Evolutionary conservation across 2,888 invertebrate genomes (phyloP), one percentile per base, ranked within the genome.

Genomic region (Pecten maximus): DNA sequence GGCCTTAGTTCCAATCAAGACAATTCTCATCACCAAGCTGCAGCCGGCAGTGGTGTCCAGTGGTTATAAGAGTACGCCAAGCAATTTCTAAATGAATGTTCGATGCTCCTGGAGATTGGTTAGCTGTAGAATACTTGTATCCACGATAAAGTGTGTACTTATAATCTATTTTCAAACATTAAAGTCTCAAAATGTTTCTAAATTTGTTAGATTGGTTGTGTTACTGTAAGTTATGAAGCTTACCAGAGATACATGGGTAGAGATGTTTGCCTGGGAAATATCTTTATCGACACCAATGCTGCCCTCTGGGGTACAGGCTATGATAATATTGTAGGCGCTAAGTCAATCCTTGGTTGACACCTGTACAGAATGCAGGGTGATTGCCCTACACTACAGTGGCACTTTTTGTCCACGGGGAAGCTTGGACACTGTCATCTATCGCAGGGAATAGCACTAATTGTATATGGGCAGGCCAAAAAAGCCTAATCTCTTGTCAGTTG

Each of bases 341-440:
- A 74, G 74, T 74, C 74, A 74, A 74, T 74, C 74, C 74, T 74
- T 74, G 35, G 35, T 28, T 28, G 74, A 23, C 74, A 74, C 74
- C 74, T 74, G 74, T 28, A 74, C 74, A 74, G 74, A 23, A 74
- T 74, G 0, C 74, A 28, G 74, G 74, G 74, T 10, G 28, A 74
- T 74, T 12, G 10, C 74, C 8, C 28, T 74, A 74, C 74, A 74
- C 74, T 74, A 35, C 8, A 1, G 8, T 74, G 74, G 74, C 74
- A 74, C 28, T 74, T 28, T 28, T 6, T 74, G 74, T 35, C 74
- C 74, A 28, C 35, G 74, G 74, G 74, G 35, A 74, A 28, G 16
- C 28, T 74, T 74, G 74, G 74, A 74, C 74, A 74, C 28, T 74
- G 35, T 74, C 74, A 74, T 74, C 74, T 35, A 74, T 74, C 8